These are phyloP conservation scores for Acleris literana DNA, from an alignment of 2,888 invertebrate species.

Conservation along the genomic window DNA sequence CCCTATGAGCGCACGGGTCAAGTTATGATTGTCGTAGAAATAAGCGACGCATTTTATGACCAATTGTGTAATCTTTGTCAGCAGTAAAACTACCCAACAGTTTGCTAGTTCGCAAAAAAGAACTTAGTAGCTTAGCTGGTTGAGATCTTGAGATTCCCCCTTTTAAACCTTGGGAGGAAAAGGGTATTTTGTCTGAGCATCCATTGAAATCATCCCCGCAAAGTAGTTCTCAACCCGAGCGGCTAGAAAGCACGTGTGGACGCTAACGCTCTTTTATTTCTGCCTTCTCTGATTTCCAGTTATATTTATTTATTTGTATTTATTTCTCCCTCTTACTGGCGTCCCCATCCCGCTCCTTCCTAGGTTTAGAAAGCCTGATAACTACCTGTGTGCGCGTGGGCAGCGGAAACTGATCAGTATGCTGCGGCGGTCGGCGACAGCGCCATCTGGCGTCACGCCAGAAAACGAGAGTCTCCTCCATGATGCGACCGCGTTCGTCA, in stretches of 20 bases:
- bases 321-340: slow-evolving; percentile 62
- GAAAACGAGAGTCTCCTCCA: slow-evolving; percentile 74
- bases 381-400: slow-evolving; percentile 73
- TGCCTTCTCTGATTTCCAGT: slow-evolving; percentile 36
- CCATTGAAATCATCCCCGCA: slow-evolving; percentile 5
- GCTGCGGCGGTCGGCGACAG: slow-evolving; percentile 75
- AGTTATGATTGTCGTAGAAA: too few species aligned
- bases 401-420: slow-evolving; percentile 62
- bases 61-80: too few species aligned
- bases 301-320: slow-evolving; percentile 65
- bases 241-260: slow-evolving; percentile 44
- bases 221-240: background rate
- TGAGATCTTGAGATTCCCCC: background rate
- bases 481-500: slow-evolving; percentile 79
- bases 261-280: slow-evolving; percentile 53
- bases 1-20: too few species aligned
- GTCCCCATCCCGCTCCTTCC: slow-evolving; percentile 58
- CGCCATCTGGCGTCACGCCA: slow-evolving; percentile 68
- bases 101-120: too few species aligned
- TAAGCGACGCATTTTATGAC: too few species aligned
- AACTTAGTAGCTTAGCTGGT: background rate
- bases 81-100: too few species aligned
- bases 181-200: background rate
- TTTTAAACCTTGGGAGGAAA: too few species aligned
- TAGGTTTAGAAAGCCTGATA: slow-evolving; percentile 83